These are phyloP conservation scores for Merluccius polli DNA, from an alignment of 2,797 vertebrate species.

Conservation along the genomic window DNA sequence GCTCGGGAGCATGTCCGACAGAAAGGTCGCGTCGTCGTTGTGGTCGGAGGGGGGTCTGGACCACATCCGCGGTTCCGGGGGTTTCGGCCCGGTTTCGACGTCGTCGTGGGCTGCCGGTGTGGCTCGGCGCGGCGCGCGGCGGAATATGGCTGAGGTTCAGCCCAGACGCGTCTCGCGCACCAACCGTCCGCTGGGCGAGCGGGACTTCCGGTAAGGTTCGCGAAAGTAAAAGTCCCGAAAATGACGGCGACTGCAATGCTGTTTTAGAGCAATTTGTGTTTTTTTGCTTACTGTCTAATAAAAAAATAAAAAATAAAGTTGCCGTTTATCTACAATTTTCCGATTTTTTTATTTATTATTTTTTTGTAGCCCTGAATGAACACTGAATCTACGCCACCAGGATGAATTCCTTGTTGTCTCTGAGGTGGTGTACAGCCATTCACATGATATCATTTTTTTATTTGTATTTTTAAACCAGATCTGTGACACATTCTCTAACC, in stretches of 20 bases:
- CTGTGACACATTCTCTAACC: background rate
- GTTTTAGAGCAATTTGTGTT: too few relatives aligned
- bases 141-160: conserved; percentile 72
- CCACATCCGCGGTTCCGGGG: too few relatives aligned
- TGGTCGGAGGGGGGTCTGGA: conserved; percentile 5
- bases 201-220: conserved; percentile 25
- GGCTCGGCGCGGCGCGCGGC: conserved; percentile 30
- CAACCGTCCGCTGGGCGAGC: fast-evolving
- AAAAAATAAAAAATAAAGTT: too few relatives aligned
- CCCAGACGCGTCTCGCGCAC: conserved; percentile 10
- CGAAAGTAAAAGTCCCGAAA: conserved; percentile 28
- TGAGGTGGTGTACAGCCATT: background rate
- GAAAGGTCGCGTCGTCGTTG: conserved; percentile 4
- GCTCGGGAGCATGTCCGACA: conserved; percentile 22
- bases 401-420: background rate
- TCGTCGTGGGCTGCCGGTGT: conserved; percentile 64
- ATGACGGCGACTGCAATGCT: too few relatives aligned
- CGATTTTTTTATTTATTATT: background rate
- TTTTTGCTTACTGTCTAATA: too few relatives aligned
- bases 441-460: background rate
- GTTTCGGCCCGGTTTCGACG: too few relatives aligned
- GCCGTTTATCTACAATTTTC: too few relatives aligned
- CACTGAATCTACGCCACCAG: background rate
- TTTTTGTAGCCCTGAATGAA: background rate
- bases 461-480: background rate